Base-by-base conservation (phyloP, 2,113 vertebrate species). In the Odobenus rosmarus region DNA sequence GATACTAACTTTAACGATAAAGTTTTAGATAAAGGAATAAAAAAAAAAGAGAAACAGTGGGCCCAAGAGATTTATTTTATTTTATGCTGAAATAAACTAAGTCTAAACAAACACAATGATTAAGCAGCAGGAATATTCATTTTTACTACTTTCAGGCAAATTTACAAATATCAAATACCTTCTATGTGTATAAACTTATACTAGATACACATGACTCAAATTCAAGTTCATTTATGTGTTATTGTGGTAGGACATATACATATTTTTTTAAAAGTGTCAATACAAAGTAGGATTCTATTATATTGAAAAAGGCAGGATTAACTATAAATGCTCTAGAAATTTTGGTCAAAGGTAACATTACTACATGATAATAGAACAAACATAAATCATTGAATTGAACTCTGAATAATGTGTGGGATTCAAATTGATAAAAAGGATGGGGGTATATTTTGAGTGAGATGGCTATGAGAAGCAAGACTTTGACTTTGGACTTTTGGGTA, bases 81-180 rank as follows among this genome's bases (percentile, higher is more conserved):
- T 92, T 72, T 53, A 62, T 72, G 8, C 53, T 76, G 36, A 55
- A 64, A 77, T 18, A 93, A 87, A 61, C 13, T 55, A 11, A 90
- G 4, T 86, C 4, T 10, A 77, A 81, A 46, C 26, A 92, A 74
- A 59, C 59, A 16, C 5, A 84, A 59, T 61, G 23, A 92, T 71
- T 64, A 95, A 46, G 9, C n/a, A 81, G 46, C 11, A 93, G 12
- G 10, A 53, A n/a, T 74, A 84, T 59, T n/a, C 18, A 80, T 57
- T 95, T 88, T 84, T 93, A 53, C 53, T 83, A 90, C 64, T 88
- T 95, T 74, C 11, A 59, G 24, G 16, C 7, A 88, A 61, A 81
- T 71, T 10, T 80, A 31, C 23, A 88, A 62, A 88, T 23, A 80
- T 1, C 36, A 88, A 61, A 21, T 59, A 39, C 10, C 7, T 88